Evolutionary conservation across 92 coral and sea anemone genomes (phyloP).

Genomic region (Isaurus tuberculatus): DNA sequence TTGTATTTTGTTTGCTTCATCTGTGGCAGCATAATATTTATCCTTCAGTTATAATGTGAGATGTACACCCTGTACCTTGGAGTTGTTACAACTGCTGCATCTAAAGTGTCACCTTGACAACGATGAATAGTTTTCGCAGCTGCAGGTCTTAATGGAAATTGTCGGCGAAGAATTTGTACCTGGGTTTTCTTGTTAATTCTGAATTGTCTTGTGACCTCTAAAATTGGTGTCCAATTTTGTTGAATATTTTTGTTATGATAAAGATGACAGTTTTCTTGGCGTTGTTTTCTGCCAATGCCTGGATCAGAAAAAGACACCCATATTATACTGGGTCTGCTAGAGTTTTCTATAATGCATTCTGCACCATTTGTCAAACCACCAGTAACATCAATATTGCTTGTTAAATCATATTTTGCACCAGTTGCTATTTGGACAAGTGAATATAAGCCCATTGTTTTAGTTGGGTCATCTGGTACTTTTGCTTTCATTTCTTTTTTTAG

Average conservation of each 20-base stretch:
- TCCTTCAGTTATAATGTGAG: conserved; percentile 55
- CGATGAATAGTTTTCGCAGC: conserved; percentile 84
- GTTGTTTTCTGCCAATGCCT: conserved; percentile 52
- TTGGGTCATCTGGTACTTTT: conserved; percentile 64
- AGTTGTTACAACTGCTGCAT: conserved; percentile 81
- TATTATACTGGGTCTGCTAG: conserved; percentile 71
- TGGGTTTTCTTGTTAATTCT: conserved; percentile 52
- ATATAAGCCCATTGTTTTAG: conserved; percentile 71
- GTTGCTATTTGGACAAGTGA: conserved; percentile 52
- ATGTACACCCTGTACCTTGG: too few species aligned
- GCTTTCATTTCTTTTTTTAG: conserved; percentile 62
- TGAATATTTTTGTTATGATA: conserved; percentile 30
- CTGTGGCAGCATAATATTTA: conserved; percentile 44
- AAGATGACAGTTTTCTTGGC: conserved; percentile 58
- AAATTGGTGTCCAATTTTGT: conserved; percentile 68
- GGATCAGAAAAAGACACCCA: conserved; percentile 68
- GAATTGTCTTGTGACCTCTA: conserved; percentile 74
- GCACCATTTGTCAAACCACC: conserved; percentile 85
- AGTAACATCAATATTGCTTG: conserved; percentile 64
- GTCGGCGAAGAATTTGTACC: conserved; percentile 63
- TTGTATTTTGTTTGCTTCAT: conserved; percentile 54
- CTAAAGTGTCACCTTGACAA: conserved; percentile 73
- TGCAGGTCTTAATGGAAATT: conserved; percentile 75
- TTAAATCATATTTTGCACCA: conserved; percentile 71
- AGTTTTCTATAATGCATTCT: conserved; percentile 65